Conservation (phyloP, 2,797 vertebrate species). For the Molothrus ater region DNA sequence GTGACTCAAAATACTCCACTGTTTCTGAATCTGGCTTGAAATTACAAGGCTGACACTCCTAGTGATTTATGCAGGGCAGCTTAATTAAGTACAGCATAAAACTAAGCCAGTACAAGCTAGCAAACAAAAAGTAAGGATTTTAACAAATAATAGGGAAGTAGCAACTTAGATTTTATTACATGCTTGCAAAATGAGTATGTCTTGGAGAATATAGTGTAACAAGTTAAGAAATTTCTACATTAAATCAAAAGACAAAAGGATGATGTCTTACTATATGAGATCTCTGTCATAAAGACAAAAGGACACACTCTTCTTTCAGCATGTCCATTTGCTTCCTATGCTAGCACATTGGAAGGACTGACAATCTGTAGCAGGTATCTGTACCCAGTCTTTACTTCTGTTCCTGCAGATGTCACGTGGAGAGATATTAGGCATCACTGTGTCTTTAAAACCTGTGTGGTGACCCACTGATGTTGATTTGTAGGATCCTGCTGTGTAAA, state of each 20-base stretch:
- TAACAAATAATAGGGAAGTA: neutral
- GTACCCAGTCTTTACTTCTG: conserved; percentile 71
- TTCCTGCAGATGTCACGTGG: conserved; percentile 69
- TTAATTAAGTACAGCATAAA: conserved; percentile 1
- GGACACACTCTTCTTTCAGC: neutral
- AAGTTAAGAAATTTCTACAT: neutral
- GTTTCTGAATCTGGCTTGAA: neutral
- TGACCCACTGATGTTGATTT: conserved; percentile 79
- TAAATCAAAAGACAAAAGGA: neutral
- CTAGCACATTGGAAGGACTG: conserved; percentile 3
- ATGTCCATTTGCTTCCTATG: neutral
- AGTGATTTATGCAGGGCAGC: neutral
- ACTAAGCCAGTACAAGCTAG: neutral
- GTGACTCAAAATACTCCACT: conserved; percentile 33
- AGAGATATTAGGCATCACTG: conserved; percentile 74
- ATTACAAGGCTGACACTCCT: neutral
- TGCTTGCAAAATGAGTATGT: neutral
- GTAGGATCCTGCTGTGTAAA: conserved; percentile 78
- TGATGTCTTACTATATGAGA: neutral
- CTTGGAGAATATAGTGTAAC: neutral
- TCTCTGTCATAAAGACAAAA: neutral
- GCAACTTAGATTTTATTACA: neutral
- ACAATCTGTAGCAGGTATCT: conserved; percentile 22
- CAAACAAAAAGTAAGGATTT: neutral
- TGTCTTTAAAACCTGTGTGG: conserved; percentile 71